Evolutionary conservation across 2,888 invertebrate genomes (phyloP).

Genomic region (Pediacus dermestoides): DNA sequence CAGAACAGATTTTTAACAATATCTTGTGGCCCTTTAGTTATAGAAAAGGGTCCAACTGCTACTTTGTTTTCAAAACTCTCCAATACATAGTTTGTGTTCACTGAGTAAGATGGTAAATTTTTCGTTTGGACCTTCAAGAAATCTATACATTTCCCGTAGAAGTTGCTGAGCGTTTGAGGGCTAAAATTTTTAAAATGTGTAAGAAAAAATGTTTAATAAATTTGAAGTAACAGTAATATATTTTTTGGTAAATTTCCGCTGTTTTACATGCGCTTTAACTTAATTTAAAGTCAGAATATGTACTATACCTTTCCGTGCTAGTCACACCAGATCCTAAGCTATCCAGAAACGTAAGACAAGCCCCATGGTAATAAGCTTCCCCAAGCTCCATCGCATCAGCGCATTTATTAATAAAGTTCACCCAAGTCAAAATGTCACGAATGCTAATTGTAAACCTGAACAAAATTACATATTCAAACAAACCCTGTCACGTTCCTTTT

Average conservation of each 20-base stretch:
- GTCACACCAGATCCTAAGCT: constrained; percentile 83
- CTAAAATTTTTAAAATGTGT: too few relatives aligned
- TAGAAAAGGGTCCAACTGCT: constrained; percentile 77
- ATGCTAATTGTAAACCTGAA: constrained; percentile 81
- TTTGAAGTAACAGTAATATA: too few relatives aligned
- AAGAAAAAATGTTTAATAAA: too few relatives aligned
- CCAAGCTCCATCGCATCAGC: constrained; percentile 49
- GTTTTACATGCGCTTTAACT: too few relatives aligned
- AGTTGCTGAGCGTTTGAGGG: constrained; percentile 40
- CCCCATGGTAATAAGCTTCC: constrained; percentile 84
- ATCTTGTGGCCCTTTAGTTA: too few relatives aligned
- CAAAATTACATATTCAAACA: too few relatives aligned
- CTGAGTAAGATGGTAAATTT: constrained; percentile 16
- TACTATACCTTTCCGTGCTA: constrained; percentile 67
- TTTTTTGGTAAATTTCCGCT: too few relatives aligned
- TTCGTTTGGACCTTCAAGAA: constrained; percentile 57
- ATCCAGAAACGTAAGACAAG: constrained; percentile 87
- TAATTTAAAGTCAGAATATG: too few relatives aligned
- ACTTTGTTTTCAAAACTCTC: constrained; percentile 53
- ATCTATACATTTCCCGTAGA: constrained; percentile 53
- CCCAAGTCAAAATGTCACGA: constrained; percentile 90
- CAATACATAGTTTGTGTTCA: constrained; percentile 32
- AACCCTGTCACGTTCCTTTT: too few relatives aligned
- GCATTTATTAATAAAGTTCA: constrained; percentile 76
- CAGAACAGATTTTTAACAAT: constrained; percentile 54